A percentile compares a stretch with the other conserved stretches of the same genome.
Evolutionary conservation across 2,888 invertebrate species (phyloP).

Genomic region (Lasioglossum figueresi): DNA sequence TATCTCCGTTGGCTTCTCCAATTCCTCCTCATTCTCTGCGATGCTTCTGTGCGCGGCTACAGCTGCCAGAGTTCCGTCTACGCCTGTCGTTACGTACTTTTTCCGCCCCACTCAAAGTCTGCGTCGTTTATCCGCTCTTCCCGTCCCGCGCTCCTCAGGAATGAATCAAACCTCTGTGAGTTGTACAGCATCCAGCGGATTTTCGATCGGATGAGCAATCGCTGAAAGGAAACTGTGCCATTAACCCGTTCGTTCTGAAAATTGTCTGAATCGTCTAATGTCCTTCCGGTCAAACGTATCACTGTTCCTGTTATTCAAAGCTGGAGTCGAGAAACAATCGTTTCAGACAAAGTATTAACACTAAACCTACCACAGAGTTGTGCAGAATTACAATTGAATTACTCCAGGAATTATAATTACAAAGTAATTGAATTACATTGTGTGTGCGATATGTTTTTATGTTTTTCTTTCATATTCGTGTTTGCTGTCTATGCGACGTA

Average conservation of each 20-base stretch:
- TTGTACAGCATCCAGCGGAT: constrained; percentile 60
- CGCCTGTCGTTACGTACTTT: constrained; percentile 53
- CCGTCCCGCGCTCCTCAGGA: constrained; percentile 37
- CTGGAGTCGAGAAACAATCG: background rate
- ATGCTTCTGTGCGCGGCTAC: constrained; percentile 31
- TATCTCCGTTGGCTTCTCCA: constrained; percentile 54
- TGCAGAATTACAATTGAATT: no score
- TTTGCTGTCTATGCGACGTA: no score
- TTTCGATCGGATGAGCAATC: constrained; percentile 70
- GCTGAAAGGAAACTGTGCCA: constrained; percentile 47
- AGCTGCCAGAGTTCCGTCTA: constrained; percentile 58
- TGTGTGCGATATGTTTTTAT: no score
- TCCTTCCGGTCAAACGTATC: background rate
- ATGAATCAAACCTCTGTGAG: constrained; percentile 78
- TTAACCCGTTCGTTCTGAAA: constrained; percentile 20
- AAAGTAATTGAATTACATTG: no score
- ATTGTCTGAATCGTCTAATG: background rate
- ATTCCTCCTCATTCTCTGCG: constrained; percentile 24
- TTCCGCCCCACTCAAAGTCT: constrained; percentile 54
- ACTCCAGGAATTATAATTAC: no score
- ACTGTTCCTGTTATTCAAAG: background rate
- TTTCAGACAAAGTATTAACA: no score
- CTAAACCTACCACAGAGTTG: no score
- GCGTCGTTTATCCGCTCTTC: constrained; percentile 32
- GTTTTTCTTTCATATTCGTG: no score